A percentile compares a stretch with the other conserved stretches of the same genome.
These are phyloP conservation scores for Copidosoma floridanum DNA, from an alignment of 1,140 invertebrate genomes.

Conservation along the genomic window DNA sequence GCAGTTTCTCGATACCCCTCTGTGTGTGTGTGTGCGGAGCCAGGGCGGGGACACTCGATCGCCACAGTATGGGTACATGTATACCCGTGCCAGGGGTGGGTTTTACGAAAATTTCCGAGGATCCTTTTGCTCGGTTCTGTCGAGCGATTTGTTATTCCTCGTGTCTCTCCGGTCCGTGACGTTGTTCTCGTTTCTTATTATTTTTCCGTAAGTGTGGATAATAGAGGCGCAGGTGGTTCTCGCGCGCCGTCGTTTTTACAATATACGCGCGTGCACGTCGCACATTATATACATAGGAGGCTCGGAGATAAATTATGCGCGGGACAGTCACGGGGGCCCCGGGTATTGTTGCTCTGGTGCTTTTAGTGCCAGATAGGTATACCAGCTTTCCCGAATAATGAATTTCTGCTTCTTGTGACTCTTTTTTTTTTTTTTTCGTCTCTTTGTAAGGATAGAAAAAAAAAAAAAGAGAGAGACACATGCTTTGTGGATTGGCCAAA, in stretches of 20 bases:
- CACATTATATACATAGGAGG: too few relatives aligned
- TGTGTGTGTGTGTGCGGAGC: too few relatives aligned
- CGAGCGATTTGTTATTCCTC: constrained; percentile 10
- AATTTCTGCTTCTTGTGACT: not conserved
- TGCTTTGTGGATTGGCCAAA: not conserved
- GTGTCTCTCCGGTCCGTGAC: too few relatives aligned
- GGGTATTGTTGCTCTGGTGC: not conserved
- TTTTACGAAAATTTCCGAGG: not conserved
- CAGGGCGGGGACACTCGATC: constrained; percentile 2
- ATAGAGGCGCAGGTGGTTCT: constrained; percentile 5
- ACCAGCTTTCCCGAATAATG: not conserved
- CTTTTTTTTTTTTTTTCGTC: not conserved
- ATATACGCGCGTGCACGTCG: too few relatives aligned
- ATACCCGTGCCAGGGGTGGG: too few relatives aligned
- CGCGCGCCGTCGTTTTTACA: not conserved
- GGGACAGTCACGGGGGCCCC: not conserved
- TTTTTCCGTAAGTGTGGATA: not conserved
- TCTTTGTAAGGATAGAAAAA: too few relatives aligned
- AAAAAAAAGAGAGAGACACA: not conserved
- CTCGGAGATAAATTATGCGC: constrained; percentile 11
- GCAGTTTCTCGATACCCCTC: too few relatives aligned
- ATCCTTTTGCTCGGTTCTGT: not conserved
- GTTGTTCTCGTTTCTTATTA: not conserved
- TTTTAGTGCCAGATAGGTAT: not conserved
- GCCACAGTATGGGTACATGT: too few relatives aligned